A percentile compares a stretch with the other conserved stretches of the same genome.
These are phyloP conservation scores for Chalcis sispes DNA, from an alignment of 2,888 invertebrate genomes.

Conservation along the genomic window DNA sequence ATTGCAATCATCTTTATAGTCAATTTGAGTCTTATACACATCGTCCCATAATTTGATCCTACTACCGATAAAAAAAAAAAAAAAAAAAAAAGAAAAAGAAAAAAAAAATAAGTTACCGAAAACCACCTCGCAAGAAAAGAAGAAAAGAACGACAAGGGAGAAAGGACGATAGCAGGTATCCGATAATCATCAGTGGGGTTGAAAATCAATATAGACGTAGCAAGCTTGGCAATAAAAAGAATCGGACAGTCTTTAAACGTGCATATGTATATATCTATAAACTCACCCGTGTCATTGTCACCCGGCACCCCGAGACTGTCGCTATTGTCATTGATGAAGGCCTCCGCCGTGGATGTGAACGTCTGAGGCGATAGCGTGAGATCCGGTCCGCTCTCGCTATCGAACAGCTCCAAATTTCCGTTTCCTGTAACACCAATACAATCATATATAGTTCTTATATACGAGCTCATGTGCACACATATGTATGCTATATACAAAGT, in stretches of 20 bases:
- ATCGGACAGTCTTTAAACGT: background rate
- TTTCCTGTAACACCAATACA: slow-evolving; percentile 68
- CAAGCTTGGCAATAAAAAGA: slow-evolving; percentile 32
- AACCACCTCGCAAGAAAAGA: slow-evolving; percentile 22
- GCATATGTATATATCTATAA: background rate
- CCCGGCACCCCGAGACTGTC: slow-evolving; percentile 80
- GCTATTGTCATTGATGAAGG: slow-evolving; percentile 82
- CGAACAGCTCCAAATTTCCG: slow-evolving; percentile 79
- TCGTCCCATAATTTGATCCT: slow-evolving; percentile 33
- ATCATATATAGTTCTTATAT: slow-evolving; percentile 9
- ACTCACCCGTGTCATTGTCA: slow-evolving; percentile 80
- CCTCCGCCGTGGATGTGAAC: slow-evolving; percentile 81
- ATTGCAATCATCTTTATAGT: background rate
- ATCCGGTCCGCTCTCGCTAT: slow-evolving; percentile 80
- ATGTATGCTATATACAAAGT: background rate
- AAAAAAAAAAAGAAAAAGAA: no score
- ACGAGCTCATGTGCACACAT: background rate
- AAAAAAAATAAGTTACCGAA: no score
- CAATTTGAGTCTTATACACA: background rate
- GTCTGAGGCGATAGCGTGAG: slow-evolving; percentile 81
- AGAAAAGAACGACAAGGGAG: no score
- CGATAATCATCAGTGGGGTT: no score
- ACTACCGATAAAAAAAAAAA: slow-evolving; percentile 34
- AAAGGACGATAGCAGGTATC: no score
- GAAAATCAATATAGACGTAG: slow-evolving; percentile 28